These are phyloP conservation scores for Megaceryle maxima DNA, from an alignment of 2,113 vertebrate species.

Conservation along the genomic window DNA sequence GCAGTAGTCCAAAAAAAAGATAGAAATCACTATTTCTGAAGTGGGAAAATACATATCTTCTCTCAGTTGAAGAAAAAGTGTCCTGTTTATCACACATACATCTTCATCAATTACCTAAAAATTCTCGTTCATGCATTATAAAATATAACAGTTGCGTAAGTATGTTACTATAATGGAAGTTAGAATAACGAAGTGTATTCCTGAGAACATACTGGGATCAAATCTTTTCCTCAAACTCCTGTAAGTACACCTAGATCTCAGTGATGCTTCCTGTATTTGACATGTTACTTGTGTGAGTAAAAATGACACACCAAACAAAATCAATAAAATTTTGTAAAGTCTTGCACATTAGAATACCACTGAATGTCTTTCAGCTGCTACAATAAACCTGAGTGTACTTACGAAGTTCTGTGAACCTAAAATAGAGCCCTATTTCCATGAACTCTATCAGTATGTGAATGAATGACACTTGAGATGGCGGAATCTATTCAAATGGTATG, in stretches of 20 bases:
- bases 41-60: not conserved
- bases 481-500: not conserved
- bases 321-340: not conserved
- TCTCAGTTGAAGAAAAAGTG: not conserved
- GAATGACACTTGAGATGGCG: not conserved
- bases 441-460: not conserved
- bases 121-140: not conserved
- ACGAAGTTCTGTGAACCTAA: not conserved
- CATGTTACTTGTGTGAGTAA: not conserved
- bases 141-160: not conserved
- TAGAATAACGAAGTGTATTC: not conserved
- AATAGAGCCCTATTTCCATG: not conserved
- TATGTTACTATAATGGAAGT: not conserved
- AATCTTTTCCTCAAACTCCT: not conserved
- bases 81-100: not conserved
- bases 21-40: not conserved
- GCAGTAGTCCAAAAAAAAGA: not conserved
- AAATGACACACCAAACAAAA: not conserved
- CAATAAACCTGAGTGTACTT: not conserved
- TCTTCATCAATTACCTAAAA: not conserved
- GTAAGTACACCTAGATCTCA: not conserved
- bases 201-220: not conserved
- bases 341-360: not conserved
- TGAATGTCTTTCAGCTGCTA: not conserved
- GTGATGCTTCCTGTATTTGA: not conserved